Conservation (phyloP, 2,888 invertebrate species). For the Cosmopolites sordidus region DNA sequence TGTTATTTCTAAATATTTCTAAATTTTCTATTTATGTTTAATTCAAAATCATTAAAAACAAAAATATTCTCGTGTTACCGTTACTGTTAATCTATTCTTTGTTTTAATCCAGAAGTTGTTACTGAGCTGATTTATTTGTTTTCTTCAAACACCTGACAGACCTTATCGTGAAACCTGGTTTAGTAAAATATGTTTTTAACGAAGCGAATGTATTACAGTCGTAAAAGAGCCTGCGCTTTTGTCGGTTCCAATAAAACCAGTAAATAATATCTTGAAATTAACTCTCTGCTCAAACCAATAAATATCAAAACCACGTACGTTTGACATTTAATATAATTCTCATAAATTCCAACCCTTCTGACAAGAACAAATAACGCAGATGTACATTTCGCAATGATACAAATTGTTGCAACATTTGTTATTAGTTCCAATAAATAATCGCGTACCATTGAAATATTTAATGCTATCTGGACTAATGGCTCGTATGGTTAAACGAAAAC, state of each 20-base stretch:
- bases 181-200: too few relatives aligned
- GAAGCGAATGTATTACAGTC: too few relatives aligned
- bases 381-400: conserved; percentile 4
- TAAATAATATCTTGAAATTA: background rate
- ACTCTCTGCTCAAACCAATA: background rate
- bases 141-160: too few relatives aligned
- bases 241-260: background rate
- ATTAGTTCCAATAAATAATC: conserved; percentile 8
- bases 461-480: conserved; percentile 2
- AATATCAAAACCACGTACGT: background rate
- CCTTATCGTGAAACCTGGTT: too few relatives aligned
- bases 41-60: too few relatives aligned
- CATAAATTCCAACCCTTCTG: background rate
- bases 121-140: too few relatives aligned
- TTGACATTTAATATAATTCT: conserved; percentile 10
- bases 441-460: conserved; percentile 5
- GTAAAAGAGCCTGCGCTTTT: too few relatives aligned
- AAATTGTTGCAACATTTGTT: conserved; percentile 10
- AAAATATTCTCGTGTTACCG: too few relatives aligned
- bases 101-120: too few relatives aligned
- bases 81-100: too few relatives aligned
- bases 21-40: too few relatives aligned
- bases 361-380: conserved; percentile 8
- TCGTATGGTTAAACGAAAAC: conserved; percentile 41
- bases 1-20: too few relatives aligned